Conservation (phyloP, 2,797 vertebrate species). For the Rhabdophis nuchalis region DNA sequence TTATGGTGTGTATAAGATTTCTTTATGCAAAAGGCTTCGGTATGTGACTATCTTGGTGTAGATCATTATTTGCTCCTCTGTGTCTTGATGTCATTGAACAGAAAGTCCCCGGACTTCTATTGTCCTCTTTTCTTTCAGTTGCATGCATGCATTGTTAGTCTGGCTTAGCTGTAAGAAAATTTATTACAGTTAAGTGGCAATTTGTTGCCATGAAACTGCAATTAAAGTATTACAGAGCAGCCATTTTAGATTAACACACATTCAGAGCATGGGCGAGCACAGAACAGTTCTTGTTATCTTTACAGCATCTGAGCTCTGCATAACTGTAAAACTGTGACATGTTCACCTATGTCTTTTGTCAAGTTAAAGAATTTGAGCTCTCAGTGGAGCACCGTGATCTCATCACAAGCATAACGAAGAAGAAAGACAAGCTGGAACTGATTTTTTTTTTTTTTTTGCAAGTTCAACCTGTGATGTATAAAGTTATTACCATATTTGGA, state of each 20-base stretch:
- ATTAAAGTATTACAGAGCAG: conserved; percentile 80
- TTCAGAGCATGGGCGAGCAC: conserved; percentile 56
- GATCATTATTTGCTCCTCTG: not conserved
- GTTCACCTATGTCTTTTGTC: conserved; percentile 48
- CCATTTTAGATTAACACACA: conserved; percentile 75
- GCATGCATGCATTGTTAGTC: conserved; percentile 66
- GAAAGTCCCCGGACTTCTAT: conserved; percentile 26
- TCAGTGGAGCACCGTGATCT: conserved; percentile 47
- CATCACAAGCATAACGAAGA: conserved; percentile 49
- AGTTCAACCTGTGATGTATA: conserved; percentile 58
- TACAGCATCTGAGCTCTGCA: conserved; percentile 37
- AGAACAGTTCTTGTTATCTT: conserved; percentile 37
- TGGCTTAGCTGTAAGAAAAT: conserved; percentile 72
- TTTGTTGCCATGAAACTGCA: conserved; percentile 82
- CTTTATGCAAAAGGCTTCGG: conserved; percentile 12
- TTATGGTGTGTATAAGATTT: not conserved
- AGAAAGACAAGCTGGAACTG: conserved; percentile 60
- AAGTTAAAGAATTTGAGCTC: conserved; percentile 50
- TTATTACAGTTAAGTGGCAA: conserved; percentile 79
- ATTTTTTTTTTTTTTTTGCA: conserved; percentile 47
- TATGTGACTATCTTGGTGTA: not conserved
- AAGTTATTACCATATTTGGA: conserved; percentile 51
- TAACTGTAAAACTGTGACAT: conserved; percentile 25
- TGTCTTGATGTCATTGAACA: not conserved
- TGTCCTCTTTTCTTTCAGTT: conserved; percentile 47